phyloP scores from a whole-genome alignment of 2,797 vertebrate species.

The Todus mexicanus region DNA sequence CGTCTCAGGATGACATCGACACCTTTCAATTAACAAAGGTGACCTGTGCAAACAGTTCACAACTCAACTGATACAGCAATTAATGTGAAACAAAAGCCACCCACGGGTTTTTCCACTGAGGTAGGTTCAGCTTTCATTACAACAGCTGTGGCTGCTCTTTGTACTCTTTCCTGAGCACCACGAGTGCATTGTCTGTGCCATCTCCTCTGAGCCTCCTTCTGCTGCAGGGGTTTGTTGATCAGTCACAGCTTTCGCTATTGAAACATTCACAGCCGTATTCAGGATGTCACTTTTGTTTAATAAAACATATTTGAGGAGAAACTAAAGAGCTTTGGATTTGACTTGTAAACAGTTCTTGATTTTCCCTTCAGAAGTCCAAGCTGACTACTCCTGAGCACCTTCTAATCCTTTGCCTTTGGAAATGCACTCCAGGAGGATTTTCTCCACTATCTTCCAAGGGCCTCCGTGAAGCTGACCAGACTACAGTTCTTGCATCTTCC shows the following conservation, averaged over 20 bases:
- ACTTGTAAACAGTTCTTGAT: not conserved
- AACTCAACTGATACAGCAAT: not conserved
- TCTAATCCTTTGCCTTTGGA: not conserved
- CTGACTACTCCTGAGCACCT: not conserved
- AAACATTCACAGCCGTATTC: not conserved
- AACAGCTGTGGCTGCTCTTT: not conserved
- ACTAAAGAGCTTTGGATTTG: not conserved
- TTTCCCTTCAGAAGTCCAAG: not conserved
- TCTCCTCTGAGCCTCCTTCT: not conserved
- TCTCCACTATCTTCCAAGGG: not conserved
- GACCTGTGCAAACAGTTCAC: not conserved
- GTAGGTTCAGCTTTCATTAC: not conserved
- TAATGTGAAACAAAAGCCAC: not conserved
- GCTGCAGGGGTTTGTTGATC: not conserved
- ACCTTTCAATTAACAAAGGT: not conserved
- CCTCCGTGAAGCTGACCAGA: not conserved
- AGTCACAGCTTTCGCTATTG: not conserved
- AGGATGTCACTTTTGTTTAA: not conserved
- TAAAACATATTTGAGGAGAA: not conserved
- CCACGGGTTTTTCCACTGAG: accelerated
- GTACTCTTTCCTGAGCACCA: not conserved
- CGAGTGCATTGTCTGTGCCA: accelerated
- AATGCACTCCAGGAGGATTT: not conserved
- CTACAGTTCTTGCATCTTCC: not conserved
- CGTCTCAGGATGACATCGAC: not conserved